Evolutionary conservation across 2,113 vertebrate species (phyloP), one percentile per base, ranked within the genome.

Genomic region (Cygnus atratus): DNA sequence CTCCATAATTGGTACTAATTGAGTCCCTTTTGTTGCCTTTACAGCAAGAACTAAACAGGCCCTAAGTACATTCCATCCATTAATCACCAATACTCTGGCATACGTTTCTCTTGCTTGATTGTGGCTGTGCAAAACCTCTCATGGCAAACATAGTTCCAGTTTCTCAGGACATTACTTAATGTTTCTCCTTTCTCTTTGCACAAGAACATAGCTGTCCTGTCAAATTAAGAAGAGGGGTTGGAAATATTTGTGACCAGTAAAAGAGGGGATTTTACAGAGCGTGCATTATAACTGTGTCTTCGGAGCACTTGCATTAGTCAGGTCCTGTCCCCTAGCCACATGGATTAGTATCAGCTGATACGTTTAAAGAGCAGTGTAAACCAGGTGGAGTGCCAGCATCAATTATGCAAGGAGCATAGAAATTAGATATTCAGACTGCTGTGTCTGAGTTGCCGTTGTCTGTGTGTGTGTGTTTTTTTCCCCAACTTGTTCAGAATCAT

Each of bases 21-120:
- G 95, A 80, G 65, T 76, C 70, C 22, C 74, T 92, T 89, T 93
- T 95, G 84, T 96, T 96, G 88, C 57, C 22, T 93, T 67, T 94
- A 41, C 43, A 43, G 44, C 35, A 91, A 74, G 68, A 80, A 70
- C 55, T 93, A 82, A 97, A 89, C 70, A 92, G 71, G 21, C 76
- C 26, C 0, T 94, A 92, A 88, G 84, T 92, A 77, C 65, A 26
- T 80, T 94, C 50, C 55, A 28, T 81, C 80, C 75, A 24, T 95
- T 91, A 87, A n/a, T 77, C 59, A 24, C 37, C 59, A n/a, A 1
- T 81, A n/a, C 63, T 71, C 41, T 48, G 10, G 16, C 58, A 35
- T 66, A 77, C 31, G 7, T 89, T 94, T 84, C 55, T 80, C 3
- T 84, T 54, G 83, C 68, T 94, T 82, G 58, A 79, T 15, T 87